Evolutionary conservation across 2,113 vertebrate species (phyloP).

Genomic region (Pygoscelis antarcticus): DNA sequence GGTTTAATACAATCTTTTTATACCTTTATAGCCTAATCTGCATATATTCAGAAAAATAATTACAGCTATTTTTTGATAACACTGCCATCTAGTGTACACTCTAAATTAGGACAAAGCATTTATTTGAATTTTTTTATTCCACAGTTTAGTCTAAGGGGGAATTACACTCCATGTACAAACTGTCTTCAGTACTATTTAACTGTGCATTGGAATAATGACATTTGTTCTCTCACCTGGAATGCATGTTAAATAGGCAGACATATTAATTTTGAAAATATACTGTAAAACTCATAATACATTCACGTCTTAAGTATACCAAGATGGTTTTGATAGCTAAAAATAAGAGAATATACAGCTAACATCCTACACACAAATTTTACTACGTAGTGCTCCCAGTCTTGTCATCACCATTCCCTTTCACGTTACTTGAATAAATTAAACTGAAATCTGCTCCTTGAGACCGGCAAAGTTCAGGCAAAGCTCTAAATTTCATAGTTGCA

Average conservation of each 20-base stretch:
- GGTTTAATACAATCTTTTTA: background rate
- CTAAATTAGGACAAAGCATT: background rate
- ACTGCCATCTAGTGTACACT: conserved; percentile 71
- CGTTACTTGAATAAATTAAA: background rate
- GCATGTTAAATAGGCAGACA: background rate
- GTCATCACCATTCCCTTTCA: background rate
- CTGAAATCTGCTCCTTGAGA: background rate
- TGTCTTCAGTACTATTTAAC: background rate
- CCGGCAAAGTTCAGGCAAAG: background rate
- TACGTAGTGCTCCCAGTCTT: background rate
- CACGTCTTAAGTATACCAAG: background rate
- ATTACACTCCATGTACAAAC: background rate
- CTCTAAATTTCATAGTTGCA: background rate
- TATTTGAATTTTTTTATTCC: background rate
- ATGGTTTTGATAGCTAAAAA: background rate
- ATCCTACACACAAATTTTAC: background rate
- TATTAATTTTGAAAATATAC: background rate
- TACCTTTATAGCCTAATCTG: background rate
- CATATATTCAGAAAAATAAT: background rate
- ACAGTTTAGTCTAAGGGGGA: background rate
- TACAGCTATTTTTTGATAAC: conserved; percentile 4
- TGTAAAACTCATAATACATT: background rate
- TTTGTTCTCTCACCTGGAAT: background rate
- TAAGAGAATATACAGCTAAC: background rate
- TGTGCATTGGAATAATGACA: background rate